Evolutionary conservation across 2,888 invertebrate genomes (phyloP), one percentile per base, ranked within the genome.

Genomic region (Dendrolimus pini): DNA sequence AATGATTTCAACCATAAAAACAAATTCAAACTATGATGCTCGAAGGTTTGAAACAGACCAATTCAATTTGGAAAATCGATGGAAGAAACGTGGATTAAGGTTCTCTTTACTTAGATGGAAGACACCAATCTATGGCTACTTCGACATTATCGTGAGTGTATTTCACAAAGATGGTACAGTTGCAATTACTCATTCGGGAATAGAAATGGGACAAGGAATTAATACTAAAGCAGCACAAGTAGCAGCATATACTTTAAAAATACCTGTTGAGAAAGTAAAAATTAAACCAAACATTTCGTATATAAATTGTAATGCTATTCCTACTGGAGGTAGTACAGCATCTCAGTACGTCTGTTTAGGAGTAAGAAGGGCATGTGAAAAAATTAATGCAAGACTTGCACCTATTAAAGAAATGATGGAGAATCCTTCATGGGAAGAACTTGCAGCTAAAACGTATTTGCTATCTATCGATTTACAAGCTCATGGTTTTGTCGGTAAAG

Each of bases 191-290:
- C 94, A 94, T 63, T 93, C 92, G 41, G 94, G 93, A 1, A 82
- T 93, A 42, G 94, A 94, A 81, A 89, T 93, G 75, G 95, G 95
- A 0, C 95, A 96, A 85, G 95, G 95, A 1, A 88, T 95, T 53
- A 83, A 95, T 62, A 95, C 95, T 3, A 82, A 94, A 93, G 92
- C 92, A 1, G 91, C 92, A 7, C 94, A 94, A 85, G 93, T 94
- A 0, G 93, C 92, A 59, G 94, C 95, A 0, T 89, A 93, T 65
- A 89, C 88, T 12, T 80, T 95, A 7, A 93, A 93, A 1, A 92
- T 95, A 58, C 91, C 93, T 1, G 62, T 96, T 55, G 91, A 92
- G 0, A 86, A 92, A 78, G 86, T 96, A 7, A 88, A 86, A 53
- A 91, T 96, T 0, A 94, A 94, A 75, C 92, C 93, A 1, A 92